These are phyloP conservation scores for Maniola hyperantus DNA, from an alignment of 2,888 invertebrate species.

Conservation along the genomic window DNA sequence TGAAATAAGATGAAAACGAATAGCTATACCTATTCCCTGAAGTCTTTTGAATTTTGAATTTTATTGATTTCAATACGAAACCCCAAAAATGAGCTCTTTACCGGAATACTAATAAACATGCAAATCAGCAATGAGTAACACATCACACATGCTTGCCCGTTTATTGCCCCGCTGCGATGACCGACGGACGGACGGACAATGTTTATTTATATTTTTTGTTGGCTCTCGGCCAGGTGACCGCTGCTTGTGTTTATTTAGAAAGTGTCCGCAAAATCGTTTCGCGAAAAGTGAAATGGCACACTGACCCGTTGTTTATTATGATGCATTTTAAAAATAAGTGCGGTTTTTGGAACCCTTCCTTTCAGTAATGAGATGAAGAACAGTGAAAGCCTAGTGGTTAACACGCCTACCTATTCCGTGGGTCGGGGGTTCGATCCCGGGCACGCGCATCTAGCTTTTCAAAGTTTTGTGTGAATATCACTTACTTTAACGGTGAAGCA, in stretches of 20 bases:
- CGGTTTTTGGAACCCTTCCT: neutral
- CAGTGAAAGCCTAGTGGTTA: too few species aligned
- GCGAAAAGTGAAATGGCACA: slow-evolving; percentile 34
- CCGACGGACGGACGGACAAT: slow-evolving; percentile 44
- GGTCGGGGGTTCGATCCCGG: too few species aligned
- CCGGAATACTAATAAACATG: neutral
- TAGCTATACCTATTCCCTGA: too few species aligned
- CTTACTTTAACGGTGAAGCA: too few species aligned
- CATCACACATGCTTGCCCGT: slow-evolving; percentile 43
- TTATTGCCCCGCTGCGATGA: slow-evolving; percentile 46
- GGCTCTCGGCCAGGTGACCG: slow-evolving; percentile 43
- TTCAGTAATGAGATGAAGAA: neutral
- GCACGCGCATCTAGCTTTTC: too few species aligned
- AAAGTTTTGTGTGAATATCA: too few species aligned
- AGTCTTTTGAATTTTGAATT: too few species aligned
- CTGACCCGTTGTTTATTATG: slow-evolving; percentile 32
- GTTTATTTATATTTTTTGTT: slow-evolving; percentile 42
- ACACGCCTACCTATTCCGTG: too few species aligned
- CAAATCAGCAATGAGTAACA: slow-evolving; percentile 41
- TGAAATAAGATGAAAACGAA: too few species aligned
- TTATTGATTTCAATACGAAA: neutral
- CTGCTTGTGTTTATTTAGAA: slow-evolving; percentile 38
- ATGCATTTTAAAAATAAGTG: slow-evolving; percentile 22
- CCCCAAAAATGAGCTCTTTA: neutral
- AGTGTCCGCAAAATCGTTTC: slow-evolving; percentile 37